Conservation (phyloP, 2,888 invertebrate species). For the Plagodis dolabraria region DNA sequence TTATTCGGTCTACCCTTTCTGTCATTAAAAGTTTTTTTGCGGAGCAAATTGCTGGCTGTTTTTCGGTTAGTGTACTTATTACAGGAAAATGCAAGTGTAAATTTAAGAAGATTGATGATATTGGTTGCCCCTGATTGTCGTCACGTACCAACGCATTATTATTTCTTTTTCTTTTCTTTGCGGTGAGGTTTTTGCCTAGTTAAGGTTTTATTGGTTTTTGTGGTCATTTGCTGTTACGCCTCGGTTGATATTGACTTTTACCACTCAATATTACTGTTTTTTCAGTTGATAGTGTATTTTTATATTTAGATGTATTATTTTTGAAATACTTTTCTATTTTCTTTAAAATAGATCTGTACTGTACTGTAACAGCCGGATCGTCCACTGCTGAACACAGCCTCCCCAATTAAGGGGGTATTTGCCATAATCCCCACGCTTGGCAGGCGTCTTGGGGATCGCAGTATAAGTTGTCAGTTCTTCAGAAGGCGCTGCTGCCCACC, state of each 20-base stretch:
- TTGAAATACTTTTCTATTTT: too few species aligned
- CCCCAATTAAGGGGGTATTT: too few species aligned
- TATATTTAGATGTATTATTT: too few species aligned
- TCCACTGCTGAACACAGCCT: too few species aligned
- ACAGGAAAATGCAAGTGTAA: conserved; percentile 7
- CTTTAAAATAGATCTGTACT: too few species aligned
- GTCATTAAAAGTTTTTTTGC: conserved; percentile 50
- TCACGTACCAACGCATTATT: conserved; percentile 10
- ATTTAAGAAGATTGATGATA: conserved; percentile 4
- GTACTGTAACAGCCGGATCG: too few species aligned
- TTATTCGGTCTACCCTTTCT: conserved; percentile 40
- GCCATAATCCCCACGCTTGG: too few species aligned
- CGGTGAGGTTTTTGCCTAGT: conserved; percentile 4
- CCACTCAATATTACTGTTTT: not conserved
- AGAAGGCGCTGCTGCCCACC: too few species aligned
- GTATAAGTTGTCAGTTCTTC: too few species aligned
- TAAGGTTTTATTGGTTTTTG: conserved; percentile 19
- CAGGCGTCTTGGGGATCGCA: too few species aligned
- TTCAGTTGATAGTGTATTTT: not conserved
- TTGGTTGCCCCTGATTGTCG: not conserved
- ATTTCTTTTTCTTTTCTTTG: not conserved
- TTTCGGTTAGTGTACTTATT: conserved; percentile 32
- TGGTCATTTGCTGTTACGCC: not conserved
- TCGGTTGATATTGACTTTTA: not conserved
- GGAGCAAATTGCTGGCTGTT: conserved; percentile 33